These are phyloP conservation scores for Vannuccia rotundouncinata DNA, from an alignment of 2,888 invertebrate species.

Conservation along the genomic window DNA sequence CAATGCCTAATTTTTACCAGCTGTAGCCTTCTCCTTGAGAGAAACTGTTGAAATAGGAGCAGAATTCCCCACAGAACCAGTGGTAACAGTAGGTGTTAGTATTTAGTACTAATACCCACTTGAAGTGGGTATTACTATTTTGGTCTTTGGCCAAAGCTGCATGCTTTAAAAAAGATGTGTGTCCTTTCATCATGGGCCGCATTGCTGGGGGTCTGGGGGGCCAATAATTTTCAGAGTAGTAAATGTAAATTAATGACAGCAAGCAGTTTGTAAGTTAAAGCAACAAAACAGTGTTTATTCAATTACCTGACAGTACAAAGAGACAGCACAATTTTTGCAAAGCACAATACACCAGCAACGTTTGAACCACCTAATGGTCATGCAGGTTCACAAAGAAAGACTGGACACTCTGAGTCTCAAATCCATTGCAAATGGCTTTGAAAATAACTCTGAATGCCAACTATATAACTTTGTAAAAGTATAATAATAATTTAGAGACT, in stretches of 20 bases:
- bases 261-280: conserved; percentile 21
- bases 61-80: too few relatives aligned
- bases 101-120: too few relatives aligned
- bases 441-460: not conserved
- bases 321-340: not conserved
- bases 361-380: conserved; percentile 21
- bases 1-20: too few relatives aligned
- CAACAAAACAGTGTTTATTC: conserved; percentile 3
- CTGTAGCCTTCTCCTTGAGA: too few relatives aligned
- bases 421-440: conserved; percentile 17
- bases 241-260: conserved; percentile 21
- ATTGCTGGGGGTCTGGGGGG: not conserved
- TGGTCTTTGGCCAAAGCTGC: too few relatives aligned
- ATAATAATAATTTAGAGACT: not conserved
- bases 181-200: conserved; percentile 16
- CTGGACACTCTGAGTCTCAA: conserved; percentile 18
- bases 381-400: conserved; percentile 23
- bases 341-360: conserved; percentile 17
- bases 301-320: not conserved
- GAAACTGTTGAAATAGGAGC: too few relatives aligned
- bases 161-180: too few relatives aligned
- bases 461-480: not conserved
- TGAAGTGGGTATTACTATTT: too few relatives aligned
- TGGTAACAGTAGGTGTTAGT: too few relatives aligned
- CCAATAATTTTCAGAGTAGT: conserved; percentile 21